A percentile compares a stretch with the other conserved stretches of the same genome.
These are phyloP conservation scores for Sclerurus mexicanus DNA, from an alignment of 2,113 vertebrate species.

Conservation along the genomic window DNA sequence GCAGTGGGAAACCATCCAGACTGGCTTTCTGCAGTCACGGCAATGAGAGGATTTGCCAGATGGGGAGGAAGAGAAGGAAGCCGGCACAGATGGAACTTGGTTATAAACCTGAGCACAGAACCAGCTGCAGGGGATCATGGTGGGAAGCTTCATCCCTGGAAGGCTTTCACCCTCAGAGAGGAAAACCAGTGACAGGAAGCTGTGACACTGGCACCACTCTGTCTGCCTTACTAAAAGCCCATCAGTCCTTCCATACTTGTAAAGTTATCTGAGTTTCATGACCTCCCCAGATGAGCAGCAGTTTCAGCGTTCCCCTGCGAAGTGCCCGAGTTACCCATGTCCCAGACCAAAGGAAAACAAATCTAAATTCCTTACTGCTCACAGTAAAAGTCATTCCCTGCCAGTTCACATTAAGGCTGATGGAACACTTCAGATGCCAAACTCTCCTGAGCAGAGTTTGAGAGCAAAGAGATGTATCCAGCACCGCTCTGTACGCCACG, in stretches of 20 bases:
- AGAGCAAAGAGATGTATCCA: not conserved
- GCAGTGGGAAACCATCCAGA: not conserved
- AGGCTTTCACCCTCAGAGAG: not conserved
- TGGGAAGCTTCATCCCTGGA: not conserved
- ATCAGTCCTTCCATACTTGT: not conserved
- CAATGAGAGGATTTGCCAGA: conserved; percentile 11
- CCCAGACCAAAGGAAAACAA: not conserved
- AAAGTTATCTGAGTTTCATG: not conserved
- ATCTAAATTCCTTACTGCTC: not conserved
- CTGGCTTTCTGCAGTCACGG: not conserved
- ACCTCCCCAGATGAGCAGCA: not conserved
- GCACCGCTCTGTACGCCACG: not conserved
- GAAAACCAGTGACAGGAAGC: not conserved
- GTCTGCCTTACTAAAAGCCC: not conserved
- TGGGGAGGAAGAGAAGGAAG: conserved; percentile 3
- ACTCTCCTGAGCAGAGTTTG: not conserved
- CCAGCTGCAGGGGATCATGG: not conserved
- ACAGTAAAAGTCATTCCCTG: not conserved
- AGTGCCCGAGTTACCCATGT: not conserved
- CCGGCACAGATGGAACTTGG: not conserved
- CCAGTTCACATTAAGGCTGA: not conserved
- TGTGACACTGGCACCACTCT: not conserved
- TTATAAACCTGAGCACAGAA: not conserved
- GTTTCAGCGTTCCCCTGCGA: not conserved
- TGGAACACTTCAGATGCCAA: not conserved